A percentile compares a stretch with the other conserved stretches of the same genome.
These are phyloP conservation scores for Alosa alosa DNA, from an alignment of 2,113 vertebrate species.

Conservation along the genomic window DNA sequence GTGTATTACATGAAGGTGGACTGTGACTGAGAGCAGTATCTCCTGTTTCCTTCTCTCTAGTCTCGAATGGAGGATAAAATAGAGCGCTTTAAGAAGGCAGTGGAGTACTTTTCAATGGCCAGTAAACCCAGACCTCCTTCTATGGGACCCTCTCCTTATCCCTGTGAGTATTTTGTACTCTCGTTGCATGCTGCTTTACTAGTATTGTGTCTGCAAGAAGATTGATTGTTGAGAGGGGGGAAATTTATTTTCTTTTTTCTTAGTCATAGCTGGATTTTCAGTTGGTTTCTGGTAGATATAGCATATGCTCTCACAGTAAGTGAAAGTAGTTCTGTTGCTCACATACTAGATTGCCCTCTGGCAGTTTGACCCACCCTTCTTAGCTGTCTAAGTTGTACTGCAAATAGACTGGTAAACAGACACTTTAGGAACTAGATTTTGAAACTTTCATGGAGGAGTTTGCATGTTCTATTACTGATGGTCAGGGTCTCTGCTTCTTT, in stretches of 20 bases:
- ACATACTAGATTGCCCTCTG: background rate
- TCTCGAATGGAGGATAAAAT: conserved; percentile 91
- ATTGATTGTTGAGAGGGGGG: no score
- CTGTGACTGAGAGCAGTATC: background rate
- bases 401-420: background rate
- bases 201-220: background rate
- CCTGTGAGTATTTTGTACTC: conserved; percentile 73
- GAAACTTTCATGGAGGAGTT: background rate
- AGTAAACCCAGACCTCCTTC: conserved; percentile 81
- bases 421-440: background rate
- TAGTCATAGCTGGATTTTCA: no score
- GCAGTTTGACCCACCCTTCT: background rate
- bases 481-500: background rate
- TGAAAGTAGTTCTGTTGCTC: background rate
- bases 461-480: background rate
- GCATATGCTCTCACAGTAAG: no score
- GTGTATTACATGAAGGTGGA: background rate
- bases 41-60: conserved; percentile 56
- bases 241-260: no score
- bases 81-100: conserved; percentile 88
- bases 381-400: background rate
- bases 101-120: conserved; percentile 88
- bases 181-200: background rate
- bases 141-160: conserved; percentile 78
- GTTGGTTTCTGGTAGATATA: no score